Evolutionary conservation across 2,888 invertebrate genomes (phyloP).

Genomic region (Drosophila pegasa): DNA sequence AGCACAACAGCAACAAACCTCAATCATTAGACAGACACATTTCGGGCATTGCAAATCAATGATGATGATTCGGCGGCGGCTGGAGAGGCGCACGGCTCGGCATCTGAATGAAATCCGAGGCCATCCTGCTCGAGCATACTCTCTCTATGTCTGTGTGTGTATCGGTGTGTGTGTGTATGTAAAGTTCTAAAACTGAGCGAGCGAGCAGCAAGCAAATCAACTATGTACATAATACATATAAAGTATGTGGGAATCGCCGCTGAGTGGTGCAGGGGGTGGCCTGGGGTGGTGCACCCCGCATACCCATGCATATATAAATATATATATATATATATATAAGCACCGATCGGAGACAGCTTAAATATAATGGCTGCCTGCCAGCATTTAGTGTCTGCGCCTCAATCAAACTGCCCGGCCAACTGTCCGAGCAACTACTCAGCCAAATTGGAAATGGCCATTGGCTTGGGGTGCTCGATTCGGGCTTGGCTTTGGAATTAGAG

Average conservation of each 20-base stretch:
- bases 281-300: slow-evolving; percentile 13
- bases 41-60: slow-evolving; percentile 75
- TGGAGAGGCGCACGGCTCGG: slow-evolving; percentile 56
- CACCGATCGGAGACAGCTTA: slow-evolving; percentile 69
- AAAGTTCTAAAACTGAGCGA: slow-evolving; percentile 52
- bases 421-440: slow-evolving; percentile 73
- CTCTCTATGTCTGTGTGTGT: slow-evolving; percentile 18
- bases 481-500: slow-evolving; percentile 27
- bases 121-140: slow-evolving; percentile 55
- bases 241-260: slow-evolving; percentile 53
- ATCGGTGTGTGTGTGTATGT: slow-evolving; percentile 27
- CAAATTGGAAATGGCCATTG: slow-evolving; percentile 71
- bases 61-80: slow-evolving; percentile 56
- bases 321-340: slow-evolving; percentile 14
- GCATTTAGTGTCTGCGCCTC: slow-evolving; percentile 71
- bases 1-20: slow-evolving; percentile 73
- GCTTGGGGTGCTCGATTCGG: slow-evolving; percentile 17
- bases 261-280: slow-evolving; percentile 7
- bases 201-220: slow-evolving; percentile 75
- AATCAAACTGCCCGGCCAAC: slow-evolving; percentile 68
- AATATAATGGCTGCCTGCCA: slow-evolving; percentile 77
- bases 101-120: slow-evolving; percentile 69
- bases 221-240: slow-evolving; percentile 79
- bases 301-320: slow-evolving; percentile 1
- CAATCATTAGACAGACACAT: slow-evolving; percentile 67